Evolutionary conservation across 2,888 invertebrate genomes (phyloP), one percentile per base, ranked within the genome.

Genomic region (Panopea generosa): DNA sequence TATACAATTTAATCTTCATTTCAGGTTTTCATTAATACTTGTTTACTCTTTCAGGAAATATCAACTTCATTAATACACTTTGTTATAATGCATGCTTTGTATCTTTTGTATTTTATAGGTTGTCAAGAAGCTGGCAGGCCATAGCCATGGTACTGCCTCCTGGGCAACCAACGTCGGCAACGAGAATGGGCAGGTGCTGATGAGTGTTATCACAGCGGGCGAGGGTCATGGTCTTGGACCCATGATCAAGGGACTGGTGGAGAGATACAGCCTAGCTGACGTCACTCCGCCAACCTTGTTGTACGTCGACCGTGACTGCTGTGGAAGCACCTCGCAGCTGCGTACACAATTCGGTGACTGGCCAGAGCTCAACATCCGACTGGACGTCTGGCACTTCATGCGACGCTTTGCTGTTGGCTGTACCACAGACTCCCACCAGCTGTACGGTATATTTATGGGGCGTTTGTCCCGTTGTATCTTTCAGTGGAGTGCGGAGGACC

Each of bases 371-470:
- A 24, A 53, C 24, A 24, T 29, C 7, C 67, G 81, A 2, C 68
- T 86, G 11, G 86, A 85, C 65, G 79, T 86, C 14, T 85, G 84
- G 81, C 85, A 86, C 55, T 85, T 84, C 62, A 85, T 86, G 82
- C 60, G 82, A 3, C 26, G 85, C 9, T 56, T 84, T n/a, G 33
- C 84, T 0, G 9, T 45, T 6, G 62, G 71, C n/a, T 70, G 67
- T 43, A 65, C 79, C 16, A 81, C 84, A 6, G 84, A 85, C 16
- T 18, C 83, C n/a, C 84, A 84, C 47, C 80, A 53, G 33, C 77
- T 85, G 57, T 86, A 85, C 53, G 68, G 62, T 1, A 18, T 60
- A 16, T 85, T 85, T 63, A 86, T 85, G 84, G 71, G 2, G 59
- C 20, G 6, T 6, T 26, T 59, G 2, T n/a, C 24, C 6, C 14